Percentiles rank a stretch among this genome's conserved stretches.
Evolutionary conservation across 2,113 vertebrate species (phyloP).

Genomic region (Dendrocopos noguchii): DNA sequence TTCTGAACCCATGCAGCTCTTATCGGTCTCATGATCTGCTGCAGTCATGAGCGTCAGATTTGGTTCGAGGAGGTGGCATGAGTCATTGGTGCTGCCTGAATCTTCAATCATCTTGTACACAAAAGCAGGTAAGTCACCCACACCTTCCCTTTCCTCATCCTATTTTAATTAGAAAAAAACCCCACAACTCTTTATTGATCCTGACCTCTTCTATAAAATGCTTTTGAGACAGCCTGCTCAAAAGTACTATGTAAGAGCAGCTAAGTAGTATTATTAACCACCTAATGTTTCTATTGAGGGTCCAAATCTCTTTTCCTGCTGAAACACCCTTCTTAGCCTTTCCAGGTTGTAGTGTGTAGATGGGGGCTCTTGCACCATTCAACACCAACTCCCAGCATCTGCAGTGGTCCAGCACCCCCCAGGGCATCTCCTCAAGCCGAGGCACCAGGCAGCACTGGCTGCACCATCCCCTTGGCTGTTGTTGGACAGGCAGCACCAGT

Average conservation of each 20-base stretch:
- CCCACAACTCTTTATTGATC: neutral
- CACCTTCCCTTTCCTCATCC: neutral
- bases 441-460: neutral
- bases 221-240: neutral
- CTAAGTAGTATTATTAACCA: neutral
- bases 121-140: neutral
- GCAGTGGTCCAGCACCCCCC: fast-evolving
- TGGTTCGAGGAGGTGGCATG: neutral
- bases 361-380: fast-evolving
- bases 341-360: neutral
- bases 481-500: fast-evolving
- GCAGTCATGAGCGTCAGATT: conserved; percentile 23
- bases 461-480: neutral
- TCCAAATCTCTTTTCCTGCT: neutral
- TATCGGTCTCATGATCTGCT: conserved; percentile 25
- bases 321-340: neutral
- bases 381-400: neutral
- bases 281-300: neutral
- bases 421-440: neutral
- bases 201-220: neutral
- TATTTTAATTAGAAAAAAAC: conserved; percentile 18
- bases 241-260: neutral
- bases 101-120: neutral
- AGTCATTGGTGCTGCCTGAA: conserved; percentile 42
- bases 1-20: neutral